Percentiles rank a stretch among this genome's conserved stretches.
Conservation (phyloP, 2,113 vertebrate genomes). For the Labeo rohita region DNA sequence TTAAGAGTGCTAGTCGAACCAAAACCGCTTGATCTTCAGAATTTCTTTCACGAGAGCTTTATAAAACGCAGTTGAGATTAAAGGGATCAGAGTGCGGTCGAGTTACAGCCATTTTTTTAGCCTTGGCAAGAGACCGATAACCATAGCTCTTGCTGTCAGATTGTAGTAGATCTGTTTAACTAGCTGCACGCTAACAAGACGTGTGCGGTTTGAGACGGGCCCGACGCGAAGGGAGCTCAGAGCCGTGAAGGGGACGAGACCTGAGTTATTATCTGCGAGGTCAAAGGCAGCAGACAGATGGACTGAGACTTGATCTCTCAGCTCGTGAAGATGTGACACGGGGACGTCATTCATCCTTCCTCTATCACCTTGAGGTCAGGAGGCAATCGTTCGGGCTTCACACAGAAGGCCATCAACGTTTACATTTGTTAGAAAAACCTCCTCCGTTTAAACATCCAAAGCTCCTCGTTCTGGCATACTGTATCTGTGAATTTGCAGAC, state of each 20-base stretch:
- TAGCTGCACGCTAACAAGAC: slow-evolving; percentile 25
- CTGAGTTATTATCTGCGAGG: slow-evolving; percentile 46
- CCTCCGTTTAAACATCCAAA: neutral
- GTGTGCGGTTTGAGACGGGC: slow-evolving; percentile 3
- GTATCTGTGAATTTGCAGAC: neutral
- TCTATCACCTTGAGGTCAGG: neutral
- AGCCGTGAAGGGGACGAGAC: slow-evolving; percentile 6
- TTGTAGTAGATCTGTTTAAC: slow-evolving; percentile 6
- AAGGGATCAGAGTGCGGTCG: neutral
- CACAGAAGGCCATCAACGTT: neutral
- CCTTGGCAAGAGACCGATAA: slow-evolving; percentile 25
- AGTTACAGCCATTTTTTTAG: slow-evolving; percentile 10
- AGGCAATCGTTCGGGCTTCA: slow-evolving; percentile 12
- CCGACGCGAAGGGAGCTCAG: neutral
- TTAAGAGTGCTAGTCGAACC: neutral
- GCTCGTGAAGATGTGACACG: slow-evolving; percentile 10
- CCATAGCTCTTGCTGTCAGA: slow-evolving; percentile 36
- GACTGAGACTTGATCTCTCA: slow-evolving; percentile 25
- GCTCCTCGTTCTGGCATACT: neutral
- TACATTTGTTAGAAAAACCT: slow-evolving; percentile 6
- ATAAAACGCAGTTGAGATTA: slow-evolving; percentile 15
- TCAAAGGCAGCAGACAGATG: slow-evolving; percentile 28
- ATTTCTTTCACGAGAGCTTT: neutral
- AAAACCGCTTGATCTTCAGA: neutral
- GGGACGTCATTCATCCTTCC: slow-evolving; percentile 22